These are phyloP conservation scores for Ammodytes dubius DNA, from an alignment of 2,113 vertebrate genomes.

Conservation along the genomic window DNA sequence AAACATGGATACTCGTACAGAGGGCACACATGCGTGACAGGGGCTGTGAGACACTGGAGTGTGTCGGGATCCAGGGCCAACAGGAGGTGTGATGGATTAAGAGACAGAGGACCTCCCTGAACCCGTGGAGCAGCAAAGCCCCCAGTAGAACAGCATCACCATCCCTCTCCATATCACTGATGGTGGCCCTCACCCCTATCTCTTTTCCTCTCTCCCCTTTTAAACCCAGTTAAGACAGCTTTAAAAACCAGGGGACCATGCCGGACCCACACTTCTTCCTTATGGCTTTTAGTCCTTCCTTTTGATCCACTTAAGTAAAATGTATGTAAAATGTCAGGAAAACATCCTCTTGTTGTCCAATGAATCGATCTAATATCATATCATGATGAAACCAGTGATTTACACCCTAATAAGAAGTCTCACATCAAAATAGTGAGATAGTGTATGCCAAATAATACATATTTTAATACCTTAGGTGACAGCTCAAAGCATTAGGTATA, in stretches of 20 bases:
- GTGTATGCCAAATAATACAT: conserved; percentile 1
- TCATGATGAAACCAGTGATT: too few relatives aligned
- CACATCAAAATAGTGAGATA: conserved; percentile 8
- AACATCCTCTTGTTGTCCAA: too few relatives aligned
- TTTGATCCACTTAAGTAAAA: neutral
- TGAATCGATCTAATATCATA: too few relatives aligned
- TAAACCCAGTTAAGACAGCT: conserved; percentile 17
- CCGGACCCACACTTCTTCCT: neutral
- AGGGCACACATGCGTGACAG: conserved; percentile 63
- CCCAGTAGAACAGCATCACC: conserved; percentile 56
- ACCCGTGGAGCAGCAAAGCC: conserved; percentile 49
- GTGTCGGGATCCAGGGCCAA: conserved; percentile 67
- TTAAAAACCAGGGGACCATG: conserved; percentile 38
- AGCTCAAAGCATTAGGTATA: neutral
- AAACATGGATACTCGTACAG: conserved; percentile 55
- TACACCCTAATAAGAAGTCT: neutral
- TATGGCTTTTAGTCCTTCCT: neutral
- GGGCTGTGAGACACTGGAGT: conserved; percentile 54
- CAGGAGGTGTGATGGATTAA: conserved; percentile 76
- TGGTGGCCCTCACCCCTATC: neutral
- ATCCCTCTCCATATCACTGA: conserved; percentile 54
- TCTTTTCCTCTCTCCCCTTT: neutral
- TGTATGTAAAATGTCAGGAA: too few relatives aligned
- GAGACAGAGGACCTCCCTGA: conserved; percentile 64
- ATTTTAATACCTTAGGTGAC: neutral